phyloP scores from a whole-genome alignment of 2,113 vertebrate species.

The Polyodon spathula region DNA sequence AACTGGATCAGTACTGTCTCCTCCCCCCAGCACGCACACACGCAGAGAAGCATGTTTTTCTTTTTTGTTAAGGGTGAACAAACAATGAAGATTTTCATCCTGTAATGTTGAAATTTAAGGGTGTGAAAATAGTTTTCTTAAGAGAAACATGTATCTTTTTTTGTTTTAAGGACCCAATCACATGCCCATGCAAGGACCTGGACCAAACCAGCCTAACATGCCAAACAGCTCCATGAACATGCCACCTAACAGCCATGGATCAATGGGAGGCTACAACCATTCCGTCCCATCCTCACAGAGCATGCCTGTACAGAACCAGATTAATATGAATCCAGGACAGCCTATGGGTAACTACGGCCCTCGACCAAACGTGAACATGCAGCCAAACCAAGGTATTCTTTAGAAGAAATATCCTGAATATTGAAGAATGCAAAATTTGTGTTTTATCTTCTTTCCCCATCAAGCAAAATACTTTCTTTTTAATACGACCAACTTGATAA shows the following conservation, averaged over 20 bases:
- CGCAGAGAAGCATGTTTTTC: too few relatives aligned
- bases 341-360: slow-evolving; percentile 90
- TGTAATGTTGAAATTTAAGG: neutral
- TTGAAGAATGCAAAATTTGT: too few relatives aligned
- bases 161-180: slow-evolving; percentile 81
- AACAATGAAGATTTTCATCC: neutral
- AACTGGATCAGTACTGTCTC: too few relatives aligned
- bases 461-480: too few relatives aligned
- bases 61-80: too few relatives aligned
- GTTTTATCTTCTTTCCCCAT: too few relatives aligned
- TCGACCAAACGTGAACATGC: slow-evolving; percentile 94
- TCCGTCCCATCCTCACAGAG: slow-evolving; percentile 85
- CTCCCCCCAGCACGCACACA: too few relatives aligned
- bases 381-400: slow-evolving; percentile 82
- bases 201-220: slow-evolving; percentile 87
- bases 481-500: too few relatives aligned
- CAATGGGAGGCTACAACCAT: slow-evolving; percentile 93
- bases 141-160: slow-evolving; percentile 22
- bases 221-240: slow-evolving; percentile 87
- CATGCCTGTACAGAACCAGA: slow-evolving; percentile 86
- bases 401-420: too few relatives aligned
- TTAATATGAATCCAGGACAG: slow-evolving; percentile 93
- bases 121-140: neutral
- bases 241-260: slow-evolving; percentile 83
- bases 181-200: slow-evolving; percentile 95